Percentiles rank a stretch among this genome's conserved stretches.
Conservation (phyloP, 23 tunicate species). For the Halocynthia aurantium region DNA sequence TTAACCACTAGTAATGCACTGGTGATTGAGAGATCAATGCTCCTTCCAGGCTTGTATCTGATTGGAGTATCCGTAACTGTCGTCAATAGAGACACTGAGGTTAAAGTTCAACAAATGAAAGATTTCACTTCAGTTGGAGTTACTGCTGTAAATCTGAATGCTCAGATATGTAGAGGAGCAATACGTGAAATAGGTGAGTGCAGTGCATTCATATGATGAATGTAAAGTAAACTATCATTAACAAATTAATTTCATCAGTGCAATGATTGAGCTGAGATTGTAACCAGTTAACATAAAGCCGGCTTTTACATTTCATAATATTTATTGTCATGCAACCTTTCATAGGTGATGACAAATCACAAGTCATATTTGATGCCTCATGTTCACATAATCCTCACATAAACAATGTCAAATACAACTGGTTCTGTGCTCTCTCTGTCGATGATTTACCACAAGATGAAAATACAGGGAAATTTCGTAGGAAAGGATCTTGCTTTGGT, state of each 20-base stretch:
- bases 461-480: slow-evolving; percentile 1
- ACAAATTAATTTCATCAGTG: not conserved
- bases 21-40: not conserved
- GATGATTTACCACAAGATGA: not conserved
- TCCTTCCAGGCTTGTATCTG: not conserved
- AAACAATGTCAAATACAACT: not conserved
- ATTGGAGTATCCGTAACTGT: not conserved
- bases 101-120: not conserved
- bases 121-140: slow-evolving; percentile 4
- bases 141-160: not conserved
- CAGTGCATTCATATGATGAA: not conserved
- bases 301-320: not conserved
- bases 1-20: slow-evolving; percentile 1
- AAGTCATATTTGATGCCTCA: not conserved
- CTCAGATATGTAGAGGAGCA: slow-evolving; percentile 13
- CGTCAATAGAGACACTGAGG: not conserved
- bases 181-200: slow-evolving; percentile 4
- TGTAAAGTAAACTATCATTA: not conserved
- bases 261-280: not conserved
- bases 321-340: not conserved
- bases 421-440: slow-evolving; percentile 3
- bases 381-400: slow-evolving; percentile 1
- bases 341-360: slow-evolving; percentile 3
- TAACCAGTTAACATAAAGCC: not conserved
- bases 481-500: slow-evolving; percentile 8